A percentile compares a stretch with the other conserved stretches of the same genome.
Evolutionary conservation across 2,113 vertebrate genomes (phyloP).

Genomic region (Natator depressus): DNA sequence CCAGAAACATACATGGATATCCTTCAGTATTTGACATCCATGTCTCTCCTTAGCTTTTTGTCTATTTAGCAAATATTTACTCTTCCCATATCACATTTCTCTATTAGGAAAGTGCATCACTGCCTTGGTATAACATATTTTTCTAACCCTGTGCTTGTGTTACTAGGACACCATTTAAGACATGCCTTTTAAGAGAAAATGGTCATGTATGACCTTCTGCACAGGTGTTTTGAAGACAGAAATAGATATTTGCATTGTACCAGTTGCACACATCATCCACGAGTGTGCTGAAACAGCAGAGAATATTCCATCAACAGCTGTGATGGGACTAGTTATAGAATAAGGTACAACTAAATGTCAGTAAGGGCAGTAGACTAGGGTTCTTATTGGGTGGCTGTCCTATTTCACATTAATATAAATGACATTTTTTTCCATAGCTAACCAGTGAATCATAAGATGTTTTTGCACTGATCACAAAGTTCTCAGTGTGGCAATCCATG

Average conservation of each 20-base stretch:
- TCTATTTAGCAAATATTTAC: constrained; percentile 13
- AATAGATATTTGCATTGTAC: not conserved
- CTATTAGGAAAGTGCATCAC: not conserved
- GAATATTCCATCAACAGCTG: not conserved
- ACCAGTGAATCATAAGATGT: not conserved
- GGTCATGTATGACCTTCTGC: not conserved
- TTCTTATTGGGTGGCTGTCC: not conserved
- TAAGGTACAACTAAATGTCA: not conserved
- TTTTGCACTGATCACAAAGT: not conserved
- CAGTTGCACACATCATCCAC: not conserved
- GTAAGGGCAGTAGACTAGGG: not conserved
- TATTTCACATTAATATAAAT: not conserved
- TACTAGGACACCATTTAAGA: not conserved
- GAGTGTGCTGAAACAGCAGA: not conserved
- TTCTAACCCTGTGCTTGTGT: not conserved
- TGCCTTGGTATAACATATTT: not conserved
- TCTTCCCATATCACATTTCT: not conserved
- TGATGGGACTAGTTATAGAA: not conserved
- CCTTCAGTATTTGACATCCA: not conserved
- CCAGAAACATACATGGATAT: not conserved
- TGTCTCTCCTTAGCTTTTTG: not conserved
- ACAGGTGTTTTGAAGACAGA: not conserved
- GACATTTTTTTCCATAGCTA: not conserved
- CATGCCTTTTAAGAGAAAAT: not conserved
- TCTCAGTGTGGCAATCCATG: not conserved